Percentiles rank a stretch among this genome's conserved stretches.
Evolutionary conservation across 2,888 invertebrate species (phyloP).

Genomic region (Barypeithes pellucidus): DNA sequence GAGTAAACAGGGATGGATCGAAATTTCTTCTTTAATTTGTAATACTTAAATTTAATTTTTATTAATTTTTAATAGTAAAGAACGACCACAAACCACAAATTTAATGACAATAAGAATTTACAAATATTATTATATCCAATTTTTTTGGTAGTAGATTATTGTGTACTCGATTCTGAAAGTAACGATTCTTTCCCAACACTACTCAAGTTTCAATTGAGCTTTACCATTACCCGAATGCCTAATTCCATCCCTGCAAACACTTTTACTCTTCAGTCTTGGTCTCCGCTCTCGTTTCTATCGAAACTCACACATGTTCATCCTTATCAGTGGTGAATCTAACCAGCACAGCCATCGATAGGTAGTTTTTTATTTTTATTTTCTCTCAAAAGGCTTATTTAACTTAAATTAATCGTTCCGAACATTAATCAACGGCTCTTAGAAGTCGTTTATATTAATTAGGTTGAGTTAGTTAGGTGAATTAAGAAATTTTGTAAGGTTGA

Average conservation of each 20-base stretch:
- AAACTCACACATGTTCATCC: slow-evolving; percentile 70
- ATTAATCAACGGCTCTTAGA: slow-evolving; percentile 62
- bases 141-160: no score
- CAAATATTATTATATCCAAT: no score
- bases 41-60: no score
- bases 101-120: no score
- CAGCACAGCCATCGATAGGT: slow-evolving; percentile 63
- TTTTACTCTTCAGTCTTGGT: slow-evolving; percentile 26
- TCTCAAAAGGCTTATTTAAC: slow-evolving; percentile 64
- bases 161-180: no score
- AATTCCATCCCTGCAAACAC: slow-evolving; percentile 33
- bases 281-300: slow-evolving; percentile 68
- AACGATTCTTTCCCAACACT: no score
- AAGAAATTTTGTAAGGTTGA: slow-evolving; percentile 37
- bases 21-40: no score
- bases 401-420: slow-evolving; percentile 64
- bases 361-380: slow-evolving; percentile 62
- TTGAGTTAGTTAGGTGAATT: slow-evolving; percentile 32
- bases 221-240: no score
- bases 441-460: slow-evolving; percentile 63
- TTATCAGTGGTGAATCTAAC: slow-evolving; percentile 69
- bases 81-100: no score
- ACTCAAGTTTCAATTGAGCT: no score
- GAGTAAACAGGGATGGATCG: no score
- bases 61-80: no score